These are phyloP conservation scores for Adelphocoris suturalis DNA, from an alignment of 2,888 invertebrate genomes.

Conservation along the genomic window DNA sequence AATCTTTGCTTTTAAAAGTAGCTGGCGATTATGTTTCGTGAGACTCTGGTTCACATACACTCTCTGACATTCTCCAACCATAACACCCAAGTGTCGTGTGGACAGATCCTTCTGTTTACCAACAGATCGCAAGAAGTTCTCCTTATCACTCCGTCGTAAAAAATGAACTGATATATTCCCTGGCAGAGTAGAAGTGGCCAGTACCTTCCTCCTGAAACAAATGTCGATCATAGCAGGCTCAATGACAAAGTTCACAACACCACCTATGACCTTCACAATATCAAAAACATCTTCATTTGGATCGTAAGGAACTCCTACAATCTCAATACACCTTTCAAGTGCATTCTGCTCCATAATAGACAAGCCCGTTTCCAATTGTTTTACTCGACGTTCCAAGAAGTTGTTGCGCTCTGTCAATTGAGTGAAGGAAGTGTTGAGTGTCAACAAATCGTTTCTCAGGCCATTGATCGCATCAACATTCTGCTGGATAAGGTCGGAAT, in stretches of 20 bases:
- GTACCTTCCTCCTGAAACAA: background rate
- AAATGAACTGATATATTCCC: background rate
- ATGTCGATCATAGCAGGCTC: background rate
- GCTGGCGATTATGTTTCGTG: background rate
- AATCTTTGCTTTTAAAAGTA: background rate
- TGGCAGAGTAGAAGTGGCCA: background rate
- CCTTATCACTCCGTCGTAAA: background rate
- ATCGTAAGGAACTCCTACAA: background rate
- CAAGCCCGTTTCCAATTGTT: background rate
- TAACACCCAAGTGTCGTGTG: background rate
- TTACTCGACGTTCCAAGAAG: background rate
- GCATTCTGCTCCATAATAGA: background rate
- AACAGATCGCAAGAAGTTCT: background rate
- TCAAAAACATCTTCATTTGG: background rate
- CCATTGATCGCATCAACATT: background rate
- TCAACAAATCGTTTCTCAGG: background rate
- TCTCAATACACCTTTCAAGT: slow-evolving; percentile 15
- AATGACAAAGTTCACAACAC: background rate
- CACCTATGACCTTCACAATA: background rate
- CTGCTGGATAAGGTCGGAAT: background rate
- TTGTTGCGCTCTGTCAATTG: background rate
- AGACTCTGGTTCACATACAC: background rate
- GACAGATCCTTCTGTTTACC: background rate
- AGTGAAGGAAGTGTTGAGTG: background rate
- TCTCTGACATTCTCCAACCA: background rate